Evolutionary conservation across 2,888 invertebrate species (phyloP).

Genomic region (Cerastis leucographa): DNA sequence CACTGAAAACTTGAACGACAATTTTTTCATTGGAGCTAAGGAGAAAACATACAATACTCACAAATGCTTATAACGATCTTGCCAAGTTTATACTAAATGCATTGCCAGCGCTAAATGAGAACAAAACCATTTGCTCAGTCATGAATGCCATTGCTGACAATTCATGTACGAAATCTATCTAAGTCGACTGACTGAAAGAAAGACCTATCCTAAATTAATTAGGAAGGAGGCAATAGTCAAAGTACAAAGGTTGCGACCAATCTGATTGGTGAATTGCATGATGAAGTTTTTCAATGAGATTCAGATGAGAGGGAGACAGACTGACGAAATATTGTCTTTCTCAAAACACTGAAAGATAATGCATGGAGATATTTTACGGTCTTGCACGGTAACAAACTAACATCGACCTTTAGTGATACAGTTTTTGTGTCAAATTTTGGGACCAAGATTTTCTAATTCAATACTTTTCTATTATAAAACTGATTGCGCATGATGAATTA

Average conservation of each 20-base stretch:
- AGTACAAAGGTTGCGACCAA: slow-evolving; percentile 11
- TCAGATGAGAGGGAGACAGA: background rate
- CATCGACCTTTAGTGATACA: slow-evolving; percentile 1
- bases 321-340: background rate
- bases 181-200: slow-evolving; percentile 20
- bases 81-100: slow-evolving; percentile 8
- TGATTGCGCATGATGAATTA: slow-evolving; percentile 54
- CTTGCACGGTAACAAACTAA: background rate
- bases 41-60: background rate
- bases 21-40: background rate
- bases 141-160: slow-evolving; percentile 11
- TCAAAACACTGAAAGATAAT: background rate
- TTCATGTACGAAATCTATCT: slow-evolving; percentile 2
- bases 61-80: background rate
- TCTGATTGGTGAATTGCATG: slow-evolving; percentile 8
- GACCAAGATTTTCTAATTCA: slow-evolving; percentile 15
- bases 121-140: slow-evolving; percentile 19
- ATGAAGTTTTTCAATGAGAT: background rate
- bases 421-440: background rate
- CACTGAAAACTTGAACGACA: background rate
- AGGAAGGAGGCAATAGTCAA: background rate
- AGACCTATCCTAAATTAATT: background rate
- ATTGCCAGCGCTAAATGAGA: slow-evolving; percentile 17
- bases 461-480: slow-evolving; percentile 6
- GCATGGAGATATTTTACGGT: background rate